Evolutionary conservation across 2,113 vertebrate genomes (phyloP), one percentile per base, ranked within the genome.

Genomic region (Clarias magur): DNA sequence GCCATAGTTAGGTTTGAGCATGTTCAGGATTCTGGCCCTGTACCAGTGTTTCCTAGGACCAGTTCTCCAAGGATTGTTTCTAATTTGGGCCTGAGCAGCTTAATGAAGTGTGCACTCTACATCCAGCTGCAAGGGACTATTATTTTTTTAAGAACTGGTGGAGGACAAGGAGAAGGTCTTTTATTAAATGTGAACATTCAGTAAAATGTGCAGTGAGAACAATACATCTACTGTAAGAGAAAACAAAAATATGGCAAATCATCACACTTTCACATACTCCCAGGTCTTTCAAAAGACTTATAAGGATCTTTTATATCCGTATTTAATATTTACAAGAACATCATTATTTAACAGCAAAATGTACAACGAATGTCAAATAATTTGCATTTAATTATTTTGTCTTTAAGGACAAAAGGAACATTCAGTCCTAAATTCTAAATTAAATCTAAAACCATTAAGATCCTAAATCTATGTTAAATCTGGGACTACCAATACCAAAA

Each of bases 31-130:
- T 34, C 76, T 67, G 83, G 83, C 70, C 19, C 2, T 13, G 6
- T 56, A 34, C 54, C 72, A 78, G 57, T 30, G 48, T 79, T 85
- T 63, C 85, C 85, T 80, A 16, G 54, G 76, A 53, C 60, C 62
- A 57, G 27, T 80, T 86, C 75, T 80, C 75, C 11, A 56, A 67
- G 76, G 85, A 81, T 59, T 60, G 78, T 68, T 81, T 68, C 85
- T 86, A 68, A 70, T 59, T 72, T 72, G 54, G 85, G 63, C 30
- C 78, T 68, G 75, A 65, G 19, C 30, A 53, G 54, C 30, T 80
- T 86, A 70, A 81, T 59, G 78, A 81, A 67, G 62, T 81, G 78
- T 81, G 48, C 23, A 38, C 11, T 38, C 42, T 34, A 7, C 65
- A 81, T 81, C 65, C 79, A 81, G 85, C 65, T 81, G 85, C 65